Conservation (phyloP, 2,888 invertebrate genomes). For the Oasisia sp. region DNA sequence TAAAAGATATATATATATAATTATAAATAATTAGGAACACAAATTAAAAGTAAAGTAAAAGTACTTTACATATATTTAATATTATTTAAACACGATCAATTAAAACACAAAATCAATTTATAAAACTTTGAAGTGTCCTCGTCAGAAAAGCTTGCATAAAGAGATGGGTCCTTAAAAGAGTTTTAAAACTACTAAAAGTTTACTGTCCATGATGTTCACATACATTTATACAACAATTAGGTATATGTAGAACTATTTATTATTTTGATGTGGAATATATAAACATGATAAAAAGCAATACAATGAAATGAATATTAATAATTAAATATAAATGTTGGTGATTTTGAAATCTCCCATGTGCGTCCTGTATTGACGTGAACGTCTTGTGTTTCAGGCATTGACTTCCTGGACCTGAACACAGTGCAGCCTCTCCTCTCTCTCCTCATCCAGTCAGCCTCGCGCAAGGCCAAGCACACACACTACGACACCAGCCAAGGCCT, state of each 20-base stretch:
- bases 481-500: slow-evolving; percentile 75
- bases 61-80: too few species aligned
- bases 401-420: slow-evolving; percentile 60
- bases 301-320: neutral
- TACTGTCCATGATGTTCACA: too few species aligned
- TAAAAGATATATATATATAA: too few species aligned
- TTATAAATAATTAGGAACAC: too few species aligned
- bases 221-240: neutral
- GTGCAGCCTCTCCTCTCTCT: slow-evolving; percentile 79
- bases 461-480: slow-evolving; percentile 76
- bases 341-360: neutral
- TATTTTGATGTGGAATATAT: neutral
- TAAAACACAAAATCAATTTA: too few species aligned
- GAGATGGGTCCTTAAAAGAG: too few species aligned
- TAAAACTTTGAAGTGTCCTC: too few species aligned
- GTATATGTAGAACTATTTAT: neutral
- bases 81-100: too few species aligned
- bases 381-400: slow-evolving; percentile 48
- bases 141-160: too few species aligned
- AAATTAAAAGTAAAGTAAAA: too few species aligned
- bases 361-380: neutral
- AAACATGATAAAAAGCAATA: too few species aligned
- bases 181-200: too few species aligned
- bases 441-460: slow-evolving; percentile 75
- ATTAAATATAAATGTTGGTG: neutral